These are phyloP conservation scores for Temnothorax longispinosus DNA, from an alignment of 1,140 invertebrate genomes.

Conservation along the genomic window DNA sequence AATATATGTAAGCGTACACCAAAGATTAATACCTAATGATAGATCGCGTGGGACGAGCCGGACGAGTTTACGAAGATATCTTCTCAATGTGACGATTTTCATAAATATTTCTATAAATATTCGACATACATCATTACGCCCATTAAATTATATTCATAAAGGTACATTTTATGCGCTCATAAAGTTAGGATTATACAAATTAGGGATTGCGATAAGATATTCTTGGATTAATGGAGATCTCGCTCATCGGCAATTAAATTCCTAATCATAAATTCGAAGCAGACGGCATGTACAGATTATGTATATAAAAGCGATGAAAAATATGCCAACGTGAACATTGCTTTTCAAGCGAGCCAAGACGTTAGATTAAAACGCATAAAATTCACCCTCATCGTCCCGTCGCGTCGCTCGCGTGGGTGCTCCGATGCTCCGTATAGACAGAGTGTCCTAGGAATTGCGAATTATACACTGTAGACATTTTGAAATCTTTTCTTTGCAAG, in stretches of 20 bases:
- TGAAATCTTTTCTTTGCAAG: neutral
- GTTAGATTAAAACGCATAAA: conserved; percentile 54
- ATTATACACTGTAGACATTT: neutral
- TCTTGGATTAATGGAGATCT: conserved; percentile 30
- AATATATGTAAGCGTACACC: neutral
- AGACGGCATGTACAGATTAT: conserved; percentile 36
- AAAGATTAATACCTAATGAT: conserved; percentile 17
- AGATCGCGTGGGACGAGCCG: neutral
- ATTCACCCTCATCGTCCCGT: conserved; percentile 23
- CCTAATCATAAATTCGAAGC: conserved; percentile 26
- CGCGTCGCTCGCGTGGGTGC: neutral
- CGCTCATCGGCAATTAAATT: conserved; percentile 21
- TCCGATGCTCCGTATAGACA: neutral
- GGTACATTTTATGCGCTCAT: neutral
- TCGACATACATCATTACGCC: neutral
- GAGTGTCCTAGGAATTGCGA: conserved; percentile 15
- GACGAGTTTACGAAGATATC: neutral
- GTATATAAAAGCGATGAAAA: conserved; percentile 42
- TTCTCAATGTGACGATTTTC: neutral
- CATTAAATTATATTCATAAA: conserved; percentile 35
- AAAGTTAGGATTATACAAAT: conserved; percentile 28
- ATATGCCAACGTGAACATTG: conserved; percentile 22
- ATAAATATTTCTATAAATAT: conserved; percentile 25
- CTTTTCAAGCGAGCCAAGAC: conserved; percentile 14
- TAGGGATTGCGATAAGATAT: conserved; percentile 15